A percentile compares a stretch with the other conserved stretches of the same genome.
Conservation (phyloP, 2,113 vertebrate genomes). For the Engystomops pustulosus region DNA sequence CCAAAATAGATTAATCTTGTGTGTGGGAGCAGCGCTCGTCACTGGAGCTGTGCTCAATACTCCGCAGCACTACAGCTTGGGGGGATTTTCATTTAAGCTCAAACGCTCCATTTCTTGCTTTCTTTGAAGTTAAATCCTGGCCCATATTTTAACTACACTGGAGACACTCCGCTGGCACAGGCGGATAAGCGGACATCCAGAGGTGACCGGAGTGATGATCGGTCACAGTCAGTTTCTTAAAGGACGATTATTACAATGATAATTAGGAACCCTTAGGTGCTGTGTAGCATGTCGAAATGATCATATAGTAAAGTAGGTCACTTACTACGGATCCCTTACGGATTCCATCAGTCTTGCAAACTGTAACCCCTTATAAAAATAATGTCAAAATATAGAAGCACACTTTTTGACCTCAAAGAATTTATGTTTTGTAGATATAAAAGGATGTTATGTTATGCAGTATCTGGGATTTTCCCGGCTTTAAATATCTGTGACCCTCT, state of each 20-base stretch:
- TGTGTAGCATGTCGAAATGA: neutral
- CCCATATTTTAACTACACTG: constrained; percentile 37
- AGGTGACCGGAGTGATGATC: constrained; percentile 26
- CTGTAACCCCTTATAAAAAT: neutral
- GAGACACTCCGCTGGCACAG: constrained; percentile 35
- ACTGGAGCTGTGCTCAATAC: constrained; percentile 42
- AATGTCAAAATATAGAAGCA: neutral
- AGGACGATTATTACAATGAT: constrained; percentile 12
- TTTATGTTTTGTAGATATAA: too few relatives aligned
- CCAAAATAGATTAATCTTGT: constrained; percentile 55
- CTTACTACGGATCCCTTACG: neutral
- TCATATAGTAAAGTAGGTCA: constrained; percentile 11
- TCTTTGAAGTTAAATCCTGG: constrained; percentile 57
- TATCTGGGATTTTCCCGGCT: too few relatives aligned
- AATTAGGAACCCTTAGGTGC: neutral
- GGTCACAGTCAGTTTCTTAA: constrained; percentile 8
- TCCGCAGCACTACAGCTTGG: constrained; percentile 48
- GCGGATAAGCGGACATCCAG: constrained; percentile 32
- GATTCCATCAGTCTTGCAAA: neutral
- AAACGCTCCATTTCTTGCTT: constrained; percentile 50
- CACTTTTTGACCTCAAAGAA: too few relatives aligned
- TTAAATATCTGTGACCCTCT: too few relatives aligned
- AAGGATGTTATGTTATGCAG: too few relatives aligned
- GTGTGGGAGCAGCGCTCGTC: constrained; percentile 42
- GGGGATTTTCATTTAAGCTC: constrained; percentile 56